These are phyloP conservation scores for Dinocampus coccinellae DNA, from an alignment of 2,888 invertebrate species.

Conservation along the genomic window DNA sequence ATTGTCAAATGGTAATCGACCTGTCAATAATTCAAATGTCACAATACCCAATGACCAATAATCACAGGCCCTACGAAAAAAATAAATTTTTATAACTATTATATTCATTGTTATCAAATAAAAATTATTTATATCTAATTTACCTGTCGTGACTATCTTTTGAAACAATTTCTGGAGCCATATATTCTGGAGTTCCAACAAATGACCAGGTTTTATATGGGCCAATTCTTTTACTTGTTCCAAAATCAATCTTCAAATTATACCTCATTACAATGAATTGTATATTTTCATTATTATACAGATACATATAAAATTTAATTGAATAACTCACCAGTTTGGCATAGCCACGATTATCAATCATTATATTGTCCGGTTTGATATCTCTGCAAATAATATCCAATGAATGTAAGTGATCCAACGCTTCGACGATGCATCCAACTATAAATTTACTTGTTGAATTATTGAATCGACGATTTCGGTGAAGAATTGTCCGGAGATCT, in stretches of 20 bases:
- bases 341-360: slow-evolving; percentile 86
- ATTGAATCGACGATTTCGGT: slow-evolving; percentile 83
- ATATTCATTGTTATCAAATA: slow-evolving; percentile 2
- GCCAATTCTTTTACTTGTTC: slow-evolving; percentile 87
- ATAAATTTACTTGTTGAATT: slow-evolving; percentile 87
- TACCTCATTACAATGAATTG: neutral
- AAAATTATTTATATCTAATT: slow-evolving; percentile 2
- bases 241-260: slow-evolving; percentile 83
- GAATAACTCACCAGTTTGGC: slow-evolving; percentile 81
- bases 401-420: slow-evolving; percentile 88
- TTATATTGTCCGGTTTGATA: slow-evolving; percentile 93
- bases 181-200: slow-evolving; percentile 93
- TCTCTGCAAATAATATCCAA: slow-evolving; percentile 88
- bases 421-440: slow-evolving; percentile 90
- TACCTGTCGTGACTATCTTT: slow-evolving; percentile 82
- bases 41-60: slow-evolving; percentile 94
- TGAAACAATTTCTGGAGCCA: slow-evolving; percentile 90
- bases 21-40: slow-evolving; percentile 86
- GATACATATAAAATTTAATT: neutral
- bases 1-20: slow-evolving; percentile 89
- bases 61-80: slow-evolving; percentile 81
- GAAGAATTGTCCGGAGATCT: slow-evolving; percentile 91
- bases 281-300: neutral
- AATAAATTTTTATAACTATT: too few relatives aligned
- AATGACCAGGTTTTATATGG: slow-evolving; percentile 92